phyloP scores from a whole-genome alignment of 2,888 invertebrate genomes.

The Archips crataeganus region DNA sequence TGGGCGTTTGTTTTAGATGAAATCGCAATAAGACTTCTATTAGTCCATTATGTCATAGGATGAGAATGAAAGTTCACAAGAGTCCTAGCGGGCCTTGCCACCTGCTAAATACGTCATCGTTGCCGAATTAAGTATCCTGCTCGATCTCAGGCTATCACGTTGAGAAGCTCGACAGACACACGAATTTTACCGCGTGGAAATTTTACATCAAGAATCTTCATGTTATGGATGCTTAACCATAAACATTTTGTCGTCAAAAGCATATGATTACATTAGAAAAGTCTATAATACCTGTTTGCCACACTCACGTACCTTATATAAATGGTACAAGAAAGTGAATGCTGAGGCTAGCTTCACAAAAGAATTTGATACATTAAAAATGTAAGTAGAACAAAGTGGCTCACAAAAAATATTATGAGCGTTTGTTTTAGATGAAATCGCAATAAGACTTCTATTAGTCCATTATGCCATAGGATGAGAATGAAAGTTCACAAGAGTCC shows the following conservation, averaged over 20 bases:
- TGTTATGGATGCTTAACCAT: not conserved
- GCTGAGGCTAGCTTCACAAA: conserved; percentile 8
- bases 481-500: no score
- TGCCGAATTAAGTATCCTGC: no score
- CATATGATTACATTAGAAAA: not conserved
- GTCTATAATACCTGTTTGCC: not conserved
- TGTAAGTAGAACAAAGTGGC: not conserved
- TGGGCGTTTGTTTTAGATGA: not conserved
- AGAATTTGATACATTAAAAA: conserved; percentile 7
- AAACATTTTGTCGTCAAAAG: not conserved
- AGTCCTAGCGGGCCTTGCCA: no score
- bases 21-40: not conserved
- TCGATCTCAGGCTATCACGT: no score
- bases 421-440: not conserved
- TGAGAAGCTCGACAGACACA: no score
- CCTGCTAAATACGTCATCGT: no score
- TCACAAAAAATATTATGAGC: not conserved
- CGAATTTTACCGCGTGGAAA: no score
- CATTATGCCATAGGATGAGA: no score
- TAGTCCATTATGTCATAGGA: no score
- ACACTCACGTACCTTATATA: not conserved
- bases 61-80: no score
- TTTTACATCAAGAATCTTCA: no score
- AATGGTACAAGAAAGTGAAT: conserved; percentile 5
- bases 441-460: not conserved